A percentile compares a stretch with the other conserved stretches of the same genome.
These are phyloP conservation scores for Cheilosia vernalis DNA, from an alignment of 2,888 invertebrate genomes.

Conservation along the genomic window DNA sequence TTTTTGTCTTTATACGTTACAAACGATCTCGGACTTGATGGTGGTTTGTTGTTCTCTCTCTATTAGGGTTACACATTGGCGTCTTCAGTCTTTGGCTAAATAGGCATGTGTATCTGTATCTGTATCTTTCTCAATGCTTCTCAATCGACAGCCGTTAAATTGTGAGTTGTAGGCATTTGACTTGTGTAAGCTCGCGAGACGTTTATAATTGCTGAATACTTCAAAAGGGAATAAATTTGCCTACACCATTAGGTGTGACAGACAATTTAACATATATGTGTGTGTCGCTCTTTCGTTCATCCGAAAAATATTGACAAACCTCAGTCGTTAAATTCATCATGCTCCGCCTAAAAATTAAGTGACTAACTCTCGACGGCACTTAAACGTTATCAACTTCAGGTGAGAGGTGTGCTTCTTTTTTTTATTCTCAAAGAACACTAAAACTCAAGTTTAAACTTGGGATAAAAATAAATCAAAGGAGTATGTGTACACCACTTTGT, in stretches of 20 bases:
- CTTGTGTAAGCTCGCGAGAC: neutral
- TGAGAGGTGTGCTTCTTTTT: slow-evolving; percentile 30
- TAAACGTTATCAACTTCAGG: slow-evolving; percentile 21
- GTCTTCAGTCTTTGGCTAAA: slow-evolving; percentile 52
- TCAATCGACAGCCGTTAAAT: slow-evolving; percentile 52
- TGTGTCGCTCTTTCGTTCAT: slow-evolving; percentile 4
- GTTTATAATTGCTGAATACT: neutral
- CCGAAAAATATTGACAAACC: slow-evolving; percentile 40
- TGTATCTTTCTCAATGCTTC: slow-evolving; percentile 20
- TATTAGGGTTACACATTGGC: slow-evolving; percentile 56
- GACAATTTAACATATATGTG: neutral
- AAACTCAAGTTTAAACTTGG: slow-evolving; percentile 17
- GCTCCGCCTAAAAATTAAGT: slow-evolving; percentile 18
- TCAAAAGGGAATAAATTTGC: slow-evolving; percentile 33
- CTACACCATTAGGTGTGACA: slow-evolving; percentile 17
- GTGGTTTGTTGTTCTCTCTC: slow-evolving; percentile 26
- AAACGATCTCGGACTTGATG: slow-evolving; percentile 22
- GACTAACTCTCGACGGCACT: slow-evolving; percentile 30
- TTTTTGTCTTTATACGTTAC: slow-evolving; percentile 52
- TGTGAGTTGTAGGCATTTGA: slow-evolving; percentile 18
- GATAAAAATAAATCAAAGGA: slow-evolving; percentile 31
- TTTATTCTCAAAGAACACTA: neutral
- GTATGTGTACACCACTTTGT: neutral
- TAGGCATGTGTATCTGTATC: slow-evolving; percentile 13
- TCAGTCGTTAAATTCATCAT: slow-evolving; percentile 23